Base-by-base conservation (phyloP, 2,113 vertebrate genomes). In the Pleuronectes platessa region DNA sequence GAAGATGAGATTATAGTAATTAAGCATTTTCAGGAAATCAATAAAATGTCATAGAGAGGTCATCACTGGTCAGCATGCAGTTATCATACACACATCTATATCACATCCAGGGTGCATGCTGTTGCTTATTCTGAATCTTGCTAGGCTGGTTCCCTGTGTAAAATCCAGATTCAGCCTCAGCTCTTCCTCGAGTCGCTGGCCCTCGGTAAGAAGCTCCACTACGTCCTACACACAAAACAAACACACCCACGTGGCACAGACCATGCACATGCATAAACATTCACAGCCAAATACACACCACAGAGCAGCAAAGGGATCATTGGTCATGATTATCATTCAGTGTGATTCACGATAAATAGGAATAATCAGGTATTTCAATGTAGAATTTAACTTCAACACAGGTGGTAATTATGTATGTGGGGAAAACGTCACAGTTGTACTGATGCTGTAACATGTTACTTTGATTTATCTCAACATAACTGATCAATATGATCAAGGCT, bases 31-130 rank as follows among this genome's bases (percentile, higher is more conserved):
- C 2, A 4, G 23, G 31, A 7, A 31, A 55, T 14, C 5, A 62
- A 78, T 58, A 24, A 66, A 24, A 64, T 23, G 1, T n/a, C 24
- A 72, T 27, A 24, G 35, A 26, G 40, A 31, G 3, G 35, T 71
- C 51, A 68, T 61, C 71, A 53, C 7, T 24, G 21, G 24, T 79
- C 35, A 40, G 62, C 47, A 74, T 63, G 54, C 27, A 66, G 76
- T 31, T 31, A 31, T 84, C 47, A 86, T 86, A 85, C 85, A 88
- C 83, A 89, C 86, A 89, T 84, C 86, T 74, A 84, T 68, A 82
- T 59, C 64, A 75, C 73, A 84, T 79, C 27, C 78, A 78, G 27
- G 72, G 40, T 18, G 81, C 58, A 56, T 79, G 55, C n/a, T 78
- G 66, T 15, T 64, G 81, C 61, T 80, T 64, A 79, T 75, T 86